Percentiles rank a stretch among this genome's conserved stretches.
Evolutionary conservation across 1,140 invertebrate genomes (phyloP).

Genomic region (Pseudomyrmex cubaensis): DNA sequence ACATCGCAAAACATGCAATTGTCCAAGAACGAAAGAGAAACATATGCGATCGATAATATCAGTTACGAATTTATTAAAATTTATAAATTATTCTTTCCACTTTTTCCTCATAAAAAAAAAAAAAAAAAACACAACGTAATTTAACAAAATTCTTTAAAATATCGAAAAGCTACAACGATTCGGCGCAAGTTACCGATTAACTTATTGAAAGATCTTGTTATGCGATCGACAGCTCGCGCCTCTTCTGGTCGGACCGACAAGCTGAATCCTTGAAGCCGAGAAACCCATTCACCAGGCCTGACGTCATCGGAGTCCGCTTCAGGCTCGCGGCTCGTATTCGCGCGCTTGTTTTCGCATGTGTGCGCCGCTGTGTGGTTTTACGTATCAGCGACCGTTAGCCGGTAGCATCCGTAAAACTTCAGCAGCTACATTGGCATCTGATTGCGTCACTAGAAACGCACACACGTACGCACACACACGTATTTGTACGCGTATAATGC

Average conservation of each 20-base stretch:
- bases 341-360: background rate
- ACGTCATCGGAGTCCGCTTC: constrained; percentile 55
- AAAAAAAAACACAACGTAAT: no score
- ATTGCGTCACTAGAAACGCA: constrained; percentile 68
- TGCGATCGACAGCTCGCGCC: constrained; percentile 56
- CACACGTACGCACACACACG: constrained; percentile 13
- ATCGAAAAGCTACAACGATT: background rate
- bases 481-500: background rate
- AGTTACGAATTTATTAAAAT: background rate
- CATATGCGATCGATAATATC: no score
- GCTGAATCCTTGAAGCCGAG: background rate
- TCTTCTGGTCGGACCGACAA: constrained; percentile 45
- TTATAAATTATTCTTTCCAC: background rate
- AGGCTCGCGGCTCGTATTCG: background rate
- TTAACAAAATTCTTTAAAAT: background rate
- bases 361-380: background rate
- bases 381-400: constrained; percentile 64
- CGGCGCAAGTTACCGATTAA: constrained; percentile 17
- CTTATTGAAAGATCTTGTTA: background rate
- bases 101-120: background rate
- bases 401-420: constrained; percentile 70
- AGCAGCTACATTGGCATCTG: constrained; percentile 61
- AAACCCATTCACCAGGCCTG: constrained; percentile 63
- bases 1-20: no score
- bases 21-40: no score